Evolutionary conservation across 2,888 invertebrate genomes (phyloP).

Genomic region (Mimumesa dahlbomi): DNA sequence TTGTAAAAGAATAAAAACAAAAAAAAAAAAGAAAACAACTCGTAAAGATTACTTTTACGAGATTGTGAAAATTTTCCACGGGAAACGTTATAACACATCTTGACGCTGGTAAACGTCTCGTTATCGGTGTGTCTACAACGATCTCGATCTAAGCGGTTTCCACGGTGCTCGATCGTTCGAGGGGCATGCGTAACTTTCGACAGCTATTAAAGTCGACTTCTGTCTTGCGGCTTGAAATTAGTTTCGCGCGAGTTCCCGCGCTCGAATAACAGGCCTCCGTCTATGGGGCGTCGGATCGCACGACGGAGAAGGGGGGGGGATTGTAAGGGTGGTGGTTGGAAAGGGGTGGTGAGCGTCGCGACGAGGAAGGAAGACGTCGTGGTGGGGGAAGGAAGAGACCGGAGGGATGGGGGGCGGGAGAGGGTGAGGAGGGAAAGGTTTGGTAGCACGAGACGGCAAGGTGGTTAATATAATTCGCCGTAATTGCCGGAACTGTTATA

Average conservation of each 20-base stretch:
- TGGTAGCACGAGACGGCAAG: slow-evolving; percentile 37
- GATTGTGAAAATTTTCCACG: too few relatives aligned
- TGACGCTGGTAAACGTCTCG: too few relatives aligned
- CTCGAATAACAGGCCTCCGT: slow-evolving; percentile 63
- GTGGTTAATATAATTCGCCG: slow-evolving; percentile 70
- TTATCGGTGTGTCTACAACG: too few relatives aligned
- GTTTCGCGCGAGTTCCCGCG: slow-evolving; percentile 68
- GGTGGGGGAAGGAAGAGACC: too few relatives aligned
- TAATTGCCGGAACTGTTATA: slow-evolving; percentile 64
- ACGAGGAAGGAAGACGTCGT: too few relatives aligned
- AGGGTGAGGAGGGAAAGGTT: slow-evolving; percentile 3
- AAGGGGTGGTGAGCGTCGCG: background rate
- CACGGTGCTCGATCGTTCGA: slow-evolving; percentile 26
- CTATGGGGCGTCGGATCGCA: slow-evolving; percentile 23
- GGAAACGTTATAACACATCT: too few relatives aligned
- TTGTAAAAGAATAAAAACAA: too few relatives aligned
- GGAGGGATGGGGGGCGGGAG: background rate
- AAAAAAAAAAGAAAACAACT: too few relatives aligned
- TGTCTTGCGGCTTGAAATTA: slow-evolving; percentile 74
- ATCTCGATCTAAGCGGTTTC: background rate
- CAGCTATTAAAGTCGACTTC: slow-evolving; percentile 73
- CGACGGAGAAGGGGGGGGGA: slow-evolving; percentile 2
- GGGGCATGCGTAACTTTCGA: slow-evolving; percentile 66
- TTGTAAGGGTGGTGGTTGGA: background rate
- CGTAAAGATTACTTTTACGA: too few relatives aligned